phyloP scores from a whole-genome alignment of 2,797 vertebrate genomes.

The Leuciscus waleckii region DNA sequence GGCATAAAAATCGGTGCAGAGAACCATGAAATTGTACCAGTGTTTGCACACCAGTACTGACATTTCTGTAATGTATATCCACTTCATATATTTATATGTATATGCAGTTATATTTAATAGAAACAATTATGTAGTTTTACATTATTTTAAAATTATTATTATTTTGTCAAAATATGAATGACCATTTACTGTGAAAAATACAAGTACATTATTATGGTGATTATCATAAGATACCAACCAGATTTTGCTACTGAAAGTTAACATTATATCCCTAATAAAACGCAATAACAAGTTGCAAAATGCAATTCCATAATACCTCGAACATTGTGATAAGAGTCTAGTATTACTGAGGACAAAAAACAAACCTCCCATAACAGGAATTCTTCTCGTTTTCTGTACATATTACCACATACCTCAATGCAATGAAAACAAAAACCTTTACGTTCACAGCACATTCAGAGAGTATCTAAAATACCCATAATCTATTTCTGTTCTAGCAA shows the following conservation, averaged over 20 bases:
- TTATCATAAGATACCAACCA: background rate
- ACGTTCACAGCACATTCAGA: background rate
- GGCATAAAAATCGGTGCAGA: background rate
- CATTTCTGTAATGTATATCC: background rate
- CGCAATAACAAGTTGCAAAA: background rate
- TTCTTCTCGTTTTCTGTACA: background rate
- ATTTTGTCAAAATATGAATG: background rate
- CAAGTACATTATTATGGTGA: background rate
- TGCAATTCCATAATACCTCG: background rate
- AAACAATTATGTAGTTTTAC: no score
- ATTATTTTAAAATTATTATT: no score
- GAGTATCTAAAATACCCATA: conserved; percentile 7
- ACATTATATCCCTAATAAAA: background rate
- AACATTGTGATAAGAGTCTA: background rate
- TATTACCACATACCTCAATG: background rate
- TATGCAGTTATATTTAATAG: background rate
- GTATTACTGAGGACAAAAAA: background rate
- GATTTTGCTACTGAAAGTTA: background rate
- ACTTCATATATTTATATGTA: background rate
- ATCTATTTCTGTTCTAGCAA: conserved; percentile 8
- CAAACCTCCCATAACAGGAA: background rate
- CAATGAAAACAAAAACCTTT: conserved; percentile 22
- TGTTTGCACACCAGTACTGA: background rate
- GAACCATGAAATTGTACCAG: background rate
- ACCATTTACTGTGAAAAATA: background rate